Conservation (phyloP, 2,888 invertebrate species). For the Epistrophe grossulariae region DNA sequence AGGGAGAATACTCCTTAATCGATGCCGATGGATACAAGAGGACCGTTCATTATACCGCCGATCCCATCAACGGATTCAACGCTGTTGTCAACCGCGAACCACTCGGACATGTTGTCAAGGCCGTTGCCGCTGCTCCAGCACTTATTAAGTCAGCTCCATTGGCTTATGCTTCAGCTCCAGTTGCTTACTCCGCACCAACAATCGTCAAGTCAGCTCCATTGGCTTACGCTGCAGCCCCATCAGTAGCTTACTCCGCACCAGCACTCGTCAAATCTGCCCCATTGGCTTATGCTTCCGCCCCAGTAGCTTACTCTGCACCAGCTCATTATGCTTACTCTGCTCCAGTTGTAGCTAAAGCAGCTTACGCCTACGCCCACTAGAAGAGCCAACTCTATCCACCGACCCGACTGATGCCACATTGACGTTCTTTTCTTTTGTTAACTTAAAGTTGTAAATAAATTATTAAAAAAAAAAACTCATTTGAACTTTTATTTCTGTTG, state of each 20-base stretch:
- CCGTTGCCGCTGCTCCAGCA: constrained; percentile 62
- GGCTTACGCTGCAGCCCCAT: constrained; percentile 44
- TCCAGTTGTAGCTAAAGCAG: constrained; percentile 52
- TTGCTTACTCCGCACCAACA: constrained; percentile 51
- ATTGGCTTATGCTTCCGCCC: constrained; percentile 41
- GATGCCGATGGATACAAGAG: constrained; percentile 85
- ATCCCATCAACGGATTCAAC: constrained; percentile 84
- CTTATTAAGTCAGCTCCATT: constrained; percentile 27
- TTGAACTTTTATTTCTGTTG: background rate
- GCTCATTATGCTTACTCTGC: constrained; percentile 76
- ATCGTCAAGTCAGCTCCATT: constrained; percentile 76
- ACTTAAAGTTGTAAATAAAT: constrained; percentile 56
- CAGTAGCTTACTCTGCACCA: constrained; percentile 50
- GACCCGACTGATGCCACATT: constrained; percentile 54
- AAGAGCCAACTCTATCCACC: constrained; percentile 27
- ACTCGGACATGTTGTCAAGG: constrained; percentile 72
- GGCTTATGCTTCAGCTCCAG: constrained; percentile 42
- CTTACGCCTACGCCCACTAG: constrained; percentile 76
- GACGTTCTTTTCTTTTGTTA: constrained; percentile 57
- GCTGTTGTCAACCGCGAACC: constrained; percentile 85
- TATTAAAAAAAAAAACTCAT: constrained; percentile 20
- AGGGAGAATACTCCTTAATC: constrained; percentile 84
- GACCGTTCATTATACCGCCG: constrained; percentile 85
- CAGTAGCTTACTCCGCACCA: constrained; percentile 48
- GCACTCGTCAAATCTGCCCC: constrained; percentile 76